A percentile compares a stretch with the other conserved stretches of the same genome.
These are phyloP conservation scores for Chaetophractus vellerosus DNA, from an alignment of 2,797 vertebrate species.

Conservation along the genomic window DNA sequence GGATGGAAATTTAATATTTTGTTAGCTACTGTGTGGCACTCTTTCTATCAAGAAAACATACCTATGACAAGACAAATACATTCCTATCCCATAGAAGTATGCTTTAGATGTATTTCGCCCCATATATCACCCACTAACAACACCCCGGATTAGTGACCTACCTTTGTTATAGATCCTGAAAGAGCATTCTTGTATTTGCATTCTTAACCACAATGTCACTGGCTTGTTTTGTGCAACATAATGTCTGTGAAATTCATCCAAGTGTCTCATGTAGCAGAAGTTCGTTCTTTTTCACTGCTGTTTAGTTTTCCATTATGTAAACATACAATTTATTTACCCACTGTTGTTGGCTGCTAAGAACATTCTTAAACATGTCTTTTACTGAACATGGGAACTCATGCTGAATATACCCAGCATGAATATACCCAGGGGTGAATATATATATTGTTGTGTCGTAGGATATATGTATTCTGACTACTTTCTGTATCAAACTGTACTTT, in stretches of 20 bases:
- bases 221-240: neutral
- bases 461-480: neutral
- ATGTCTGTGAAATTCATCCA: neutral
- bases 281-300: neutral
- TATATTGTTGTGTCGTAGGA: neutral
- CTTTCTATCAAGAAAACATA: too few species aligned
- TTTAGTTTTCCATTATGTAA: neutral
- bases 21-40: too few species aligned
- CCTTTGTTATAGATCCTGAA: too few species aligned
- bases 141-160: too few species aligned
- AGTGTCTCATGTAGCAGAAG: neutral
- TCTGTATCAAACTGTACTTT: constrained; percentile 25
- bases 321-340: neutral
- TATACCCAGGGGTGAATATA: neutral
- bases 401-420: too few species aligned
- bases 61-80: too few species aligned
- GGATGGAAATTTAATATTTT: too few species aligned
- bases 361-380: neutral
- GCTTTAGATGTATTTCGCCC: too few species aligned
- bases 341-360: neutral
- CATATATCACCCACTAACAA: too few species aligned
- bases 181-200: too few species aligned
- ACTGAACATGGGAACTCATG: neutral
- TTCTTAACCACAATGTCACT: neutral
- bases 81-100: too few species aligned